Evolutionary conservation across 2,888 invertebrate species (phyloP), one percentile per base, ranked within the genome.

Genomic region (Caenorhabditis sinica): DNA sequence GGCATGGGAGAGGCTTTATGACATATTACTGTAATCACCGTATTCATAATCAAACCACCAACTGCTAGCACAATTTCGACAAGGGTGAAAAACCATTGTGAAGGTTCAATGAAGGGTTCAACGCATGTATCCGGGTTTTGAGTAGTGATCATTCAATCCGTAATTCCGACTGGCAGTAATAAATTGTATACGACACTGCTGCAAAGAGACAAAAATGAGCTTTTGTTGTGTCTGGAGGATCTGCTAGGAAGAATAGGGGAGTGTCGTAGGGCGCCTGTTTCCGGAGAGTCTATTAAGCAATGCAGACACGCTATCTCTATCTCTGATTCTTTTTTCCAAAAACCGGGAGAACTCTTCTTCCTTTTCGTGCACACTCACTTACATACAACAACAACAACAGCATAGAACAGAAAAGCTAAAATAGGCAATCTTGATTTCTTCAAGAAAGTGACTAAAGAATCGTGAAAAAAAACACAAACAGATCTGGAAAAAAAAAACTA

Each of bases 1-100:
- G 86, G 79, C 81, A 87, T 87, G 17, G 87, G 87, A 1, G 68
- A 68, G 20, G 87, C 82, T 56, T 82, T 80, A 36, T 83, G 86
- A 68, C 80, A 80, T 68, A 87, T 80, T 1, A 87, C 82, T 6
- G 86, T 85, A 6, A 87, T 79, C n/a, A 86, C 45, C 9, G 79
- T 82, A 40, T 85, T 85, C 72, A 85, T 65, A 1, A 82, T 49
- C 2, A 85, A 49, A 15, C 82, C 85, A 15, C 81, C 82, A 11
- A 76, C 66, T 11, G 82, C 45, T 43, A 85, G 30, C 11, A 85
- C 43, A 5, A 81, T 82, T 28, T 85, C 85, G 3, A 73, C 56
- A 2, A 85, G 17, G 4, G 85, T 80, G 53, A 85, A 85, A 56
- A 85, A 85, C 85, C 85, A 85, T 79, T 85, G 85, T 13, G 79